Base-by-base conservation (phyloP, 1,140 invertebrate genomes). In the Drosophila oshimai region DNA sequence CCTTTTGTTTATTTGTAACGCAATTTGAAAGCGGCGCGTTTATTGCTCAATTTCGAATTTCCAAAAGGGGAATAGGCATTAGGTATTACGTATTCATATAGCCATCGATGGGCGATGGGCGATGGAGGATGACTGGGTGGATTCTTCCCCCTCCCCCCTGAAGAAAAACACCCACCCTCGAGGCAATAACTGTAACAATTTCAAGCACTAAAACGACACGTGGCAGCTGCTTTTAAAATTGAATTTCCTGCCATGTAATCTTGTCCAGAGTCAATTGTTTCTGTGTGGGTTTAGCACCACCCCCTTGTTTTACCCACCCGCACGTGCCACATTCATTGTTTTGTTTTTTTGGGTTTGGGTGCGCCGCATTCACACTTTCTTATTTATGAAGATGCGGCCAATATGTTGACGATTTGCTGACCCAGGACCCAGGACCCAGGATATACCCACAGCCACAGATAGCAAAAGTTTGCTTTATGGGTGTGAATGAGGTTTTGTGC, bases 141-240 rank as follows among this genome's bases (percentile, higher is more conserved):
- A 62, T 46, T 53, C 33, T 42, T 51, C 2, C 20, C 29, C 12
- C 15, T 24, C 29, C 44, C 33, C 20, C 15, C 12, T 17, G 26
- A 22, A 10, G 13, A 41, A 33, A 13, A 45, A 67, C 72, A 57
- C 24, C 53, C 74, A 77, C 65, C 55, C 53, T 44, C 61, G 50
- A 53, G 75, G 49, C 79, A 60, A 84, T 80, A 80, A 80, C 70
- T 87, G 83, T 83, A 64, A 89, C 86, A 89, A 75, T 89, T 87
- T 89, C 73, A 86, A 90, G 88, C 88, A 89, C 88, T 89, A 90
- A 80, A 90, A 75, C 51, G 89, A 90, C 89, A 90, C 89, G 89
- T 90, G 89, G 88, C 89, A 90, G 88, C 89, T 90, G 89, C 89
- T 90, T 90, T 90, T 90, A 90, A 90, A 90, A 90, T 90, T 90